Percentiles rank a stretch among this genome's conserved stretches.
These are phyloP conservation scores for Polydesmus complanatus DNA, from an alignment of 2,888 invertebrate species.

Conservation along the genomic window DNA sequence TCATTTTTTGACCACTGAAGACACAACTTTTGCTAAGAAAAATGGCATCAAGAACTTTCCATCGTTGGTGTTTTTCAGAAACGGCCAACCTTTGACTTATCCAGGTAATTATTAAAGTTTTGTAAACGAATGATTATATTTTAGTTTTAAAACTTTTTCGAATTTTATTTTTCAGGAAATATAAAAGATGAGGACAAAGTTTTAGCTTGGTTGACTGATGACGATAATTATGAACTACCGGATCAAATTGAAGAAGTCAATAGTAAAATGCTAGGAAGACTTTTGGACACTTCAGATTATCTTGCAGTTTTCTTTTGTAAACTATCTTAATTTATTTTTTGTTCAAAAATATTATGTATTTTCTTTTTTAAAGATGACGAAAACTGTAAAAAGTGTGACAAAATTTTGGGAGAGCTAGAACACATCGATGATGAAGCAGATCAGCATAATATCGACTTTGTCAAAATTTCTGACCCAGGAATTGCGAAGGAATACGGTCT, in stretches of 20 bases:
- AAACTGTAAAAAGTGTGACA: conserved; percentile 75
- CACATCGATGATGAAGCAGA: conserved; percentile 89
- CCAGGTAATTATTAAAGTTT: conserved; percentile 28
- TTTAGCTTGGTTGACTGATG: conserved; percentile 77
- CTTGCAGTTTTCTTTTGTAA: conserved; percentile 87
- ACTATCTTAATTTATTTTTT: conserved; percentile 31
- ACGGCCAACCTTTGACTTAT: conserved; percentile 73
- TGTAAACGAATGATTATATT: background rate
- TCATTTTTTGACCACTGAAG: conserved; percentile 85
- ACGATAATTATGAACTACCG: conserved; percentile 76
- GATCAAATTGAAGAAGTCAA: conserved; percentile 89
- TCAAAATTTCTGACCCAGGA: conserved; percentile 78
- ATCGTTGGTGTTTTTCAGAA: conserved; percentile 74
- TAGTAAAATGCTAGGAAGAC: conserved; percentile 74
- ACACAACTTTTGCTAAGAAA: conserved; percentile 62
- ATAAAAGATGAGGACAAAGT: conserved; percentile 84
- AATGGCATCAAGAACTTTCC: conserved; percentile 69
- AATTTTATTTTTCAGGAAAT: conserved; percentile 43
- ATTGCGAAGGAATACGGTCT: conserved; percentile 78
- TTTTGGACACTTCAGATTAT: conserved; percentile 70
- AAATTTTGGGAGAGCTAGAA: conserved; percentile 73
- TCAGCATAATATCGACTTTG: conserved; percentile 77
- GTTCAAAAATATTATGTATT: background rate
- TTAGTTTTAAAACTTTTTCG: background rate
- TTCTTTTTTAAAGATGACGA: conserved; percentile 52